Evolutionary conservation across 2,113 vertebrate species (phyloP).

Genomic region (Motacilla alba): DNA sequence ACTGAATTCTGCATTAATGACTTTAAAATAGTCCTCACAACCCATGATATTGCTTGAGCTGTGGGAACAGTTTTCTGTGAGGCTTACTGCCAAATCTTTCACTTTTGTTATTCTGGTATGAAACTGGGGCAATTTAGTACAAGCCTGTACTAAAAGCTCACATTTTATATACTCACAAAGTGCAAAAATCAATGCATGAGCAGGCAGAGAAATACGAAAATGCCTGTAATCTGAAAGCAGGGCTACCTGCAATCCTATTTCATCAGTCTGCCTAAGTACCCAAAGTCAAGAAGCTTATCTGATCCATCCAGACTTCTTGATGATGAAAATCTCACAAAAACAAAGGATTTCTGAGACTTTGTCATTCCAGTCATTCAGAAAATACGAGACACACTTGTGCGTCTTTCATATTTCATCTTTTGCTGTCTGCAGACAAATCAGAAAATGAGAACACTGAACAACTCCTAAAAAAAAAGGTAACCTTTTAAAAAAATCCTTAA

Average conservation of each 20-base stretch:
- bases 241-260: conserved; percentile 7
- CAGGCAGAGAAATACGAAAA: conserved; percentile 30
- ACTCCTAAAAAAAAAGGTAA: background rate
- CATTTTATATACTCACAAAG: conserved; percentile 58
- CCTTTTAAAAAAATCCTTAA: background rate
- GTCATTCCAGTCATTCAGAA: background rate
- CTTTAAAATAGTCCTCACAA: conserved; percentile 41
- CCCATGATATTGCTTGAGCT: conserved; percentile 35
- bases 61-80: conserved; percentile 46
- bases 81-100: conserved; percentile 61
- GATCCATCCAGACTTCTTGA: background rate
- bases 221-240: background rate
- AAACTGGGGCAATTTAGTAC: conserved; percentile 43
- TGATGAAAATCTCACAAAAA: conserved; percentile 14
- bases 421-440: background rate
- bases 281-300: conserved; percentile 3
- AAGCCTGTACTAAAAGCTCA: conserved; percentile 50
- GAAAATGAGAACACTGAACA: background rate
- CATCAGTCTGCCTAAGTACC: conserved; percentile 39
- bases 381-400: background rate
- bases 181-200: conserved; percentile 50
- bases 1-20: conserved; percentile 60
- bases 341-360: conserved; percentile 7
- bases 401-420: background rate
- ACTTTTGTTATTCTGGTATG: conserved; percentile 41